Evolutionary conservation across 2,113 vertebrate genomes (phyloP), one percentile per base, ranked within the genome.

Genomic region (Nanorana parkeri): DNA sequence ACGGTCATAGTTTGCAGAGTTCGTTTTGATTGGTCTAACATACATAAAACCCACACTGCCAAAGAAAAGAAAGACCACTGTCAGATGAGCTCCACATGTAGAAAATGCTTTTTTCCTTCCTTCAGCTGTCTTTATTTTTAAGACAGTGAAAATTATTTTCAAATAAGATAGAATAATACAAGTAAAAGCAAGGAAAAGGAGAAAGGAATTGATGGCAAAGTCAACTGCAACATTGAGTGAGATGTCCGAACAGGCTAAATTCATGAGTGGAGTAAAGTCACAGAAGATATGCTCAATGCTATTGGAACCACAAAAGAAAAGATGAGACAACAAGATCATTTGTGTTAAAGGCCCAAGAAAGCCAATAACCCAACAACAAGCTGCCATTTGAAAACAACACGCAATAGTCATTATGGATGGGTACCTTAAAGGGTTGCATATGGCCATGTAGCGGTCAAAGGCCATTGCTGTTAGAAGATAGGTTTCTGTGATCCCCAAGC

Each of bases 111-210:
- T 90, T 74, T 17, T 63, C 21, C 76, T 82, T 0, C 88, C 86
- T 23, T 86, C 85, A 0, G 1, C n/a, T 17, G 84, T 86, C 1
- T 75, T 82, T 20, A 89, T 86, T 29, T 28, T 83, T 69, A 86
- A 36, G 29, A 89, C 83, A 20, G 87, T 79, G 10, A 23, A 78
- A 19, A 87, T 84, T 19, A 89, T 86, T 73, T 84, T 77, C 17
- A 86, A n/a, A n/a, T 89, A 88, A 11, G 87, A 89, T 1, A 84
- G 13, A 47, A 76, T n/a, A 65, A 89, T 89, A 16, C 86, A 74
- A 19, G 84, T 29, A 11, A 83, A 83, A 28, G 84, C 81, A 64
- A 81, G 24, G 23, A 87, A 75, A 15, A 89, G 84, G 54, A 86
- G 78, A 52, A 86, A 63, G 0, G 78, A 84, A 6, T 89, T 87